phyloP scores from a whole-genome alignment of 2,888 invertebrate species.

The Isotomurus palustris region DNA sequence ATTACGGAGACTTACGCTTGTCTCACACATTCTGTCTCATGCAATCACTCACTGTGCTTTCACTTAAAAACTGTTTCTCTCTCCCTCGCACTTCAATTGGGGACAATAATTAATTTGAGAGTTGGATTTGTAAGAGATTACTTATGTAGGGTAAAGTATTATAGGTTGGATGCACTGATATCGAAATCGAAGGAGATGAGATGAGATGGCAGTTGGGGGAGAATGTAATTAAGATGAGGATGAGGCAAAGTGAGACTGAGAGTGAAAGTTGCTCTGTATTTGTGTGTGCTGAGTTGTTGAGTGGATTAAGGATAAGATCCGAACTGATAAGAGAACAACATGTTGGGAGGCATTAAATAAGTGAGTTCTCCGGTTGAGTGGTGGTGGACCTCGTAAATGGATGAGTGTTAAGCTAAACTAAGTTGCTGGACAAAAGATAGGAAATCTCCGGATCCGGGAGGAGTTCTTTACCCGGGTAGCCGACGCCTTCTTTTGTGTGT shows the following conservation, averaged over 20 bases:
- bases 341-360: background rate
- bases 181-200: too few species aligned
- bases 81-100: background rate
- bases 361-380: background rate
- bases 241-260: background rate
- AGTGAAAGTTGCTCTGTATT: background rate
- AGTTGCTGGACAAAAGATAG: background rate
- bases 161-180: too few species aligned
- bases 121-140: too few species aligned
- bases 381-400: background rate
- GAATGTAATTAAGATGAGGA: background rate
- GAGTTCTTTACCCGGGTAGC: slow-evolving; percentile 31
- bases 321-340: background rate
- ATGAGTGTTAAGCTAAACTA: slow-evolving; percentile 3
- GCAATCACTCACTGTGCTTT: background rate
- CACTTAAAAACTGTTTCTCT: background rate
- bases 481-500: slow-evolving; percentile 34
- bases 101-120: background rate
- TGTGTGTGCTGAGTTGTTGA: background rate
- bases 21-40: slow-evolving; percentile 8
- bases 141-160: background rate
- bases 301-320: background rate
- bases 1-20: slow-evolving; percentile 16
- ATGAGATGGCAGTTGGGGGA: background rate
- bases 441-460: slow-evolving; percentile 24